Conservation (phyloP, 2,888 invertebrate species). For the Eupithecia insigniata region DNA sequence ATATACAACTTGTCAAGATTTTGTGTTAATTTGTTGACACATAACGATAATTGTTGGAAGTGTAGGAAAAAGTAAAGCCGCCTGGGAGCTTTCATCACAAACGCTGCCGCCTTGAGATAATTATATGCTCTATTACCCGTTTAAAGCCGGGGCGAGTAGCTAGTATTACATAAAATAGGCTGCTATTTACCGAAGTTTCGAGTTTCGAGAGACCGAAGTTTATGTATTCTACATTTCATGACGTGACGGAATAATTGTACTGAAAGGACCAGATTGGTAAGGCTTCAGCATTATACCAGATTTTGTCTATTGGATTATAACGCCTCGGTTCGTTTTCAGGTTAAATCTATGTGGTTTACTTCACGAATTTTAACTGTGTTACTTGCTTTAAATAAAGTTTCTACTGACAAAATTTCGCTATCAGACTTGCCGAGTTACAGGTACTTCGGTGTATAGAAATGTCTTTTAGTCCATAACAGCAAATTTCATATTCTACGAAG, state of each 20-base stretch:
- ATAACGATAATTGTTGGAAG: too few species aligned
- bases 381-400: too few species aligned
- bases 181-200: background rate
- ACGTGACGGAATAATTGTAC: conserved; percentile 19
- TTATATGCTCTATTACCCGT: too few species aligned
- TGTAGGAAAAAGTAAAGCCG: too few species aligned
- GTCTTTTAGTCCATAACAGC: background rate
- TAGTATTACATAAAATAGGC: background rate
- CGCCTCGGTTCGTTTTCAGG: conserved; percentile 40
- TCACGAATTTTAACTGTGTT: background rate
- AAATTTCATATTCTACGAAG: background rate
- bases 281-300: conserved; percentile 43
- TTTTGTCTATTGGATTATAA: conserved; percentile 44
- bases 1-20: too few species aligned
- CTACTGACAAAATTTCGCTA: too few species aligned
- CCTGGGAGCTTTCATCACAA: too few species aligned
- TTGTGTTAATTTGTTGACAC: too few species aligned
- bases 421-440: too few species aligned
- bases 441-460: background rate
- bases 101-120: too few species aligned
- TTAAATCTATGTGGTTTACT: conserved; percentile 26
- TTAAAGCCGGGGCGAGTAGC: too few species aligned
- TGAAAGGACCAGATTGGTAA: conserved; percentile 29
- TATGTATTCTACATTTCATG: conserved; percentile 1
- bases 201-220: too few species aligned